A percentile compares a stretch with the other conserved stretches of the same genome.
Conservation (phyloP, 2,113 vertebrate species). For the Menidia beryllina region DNA sequence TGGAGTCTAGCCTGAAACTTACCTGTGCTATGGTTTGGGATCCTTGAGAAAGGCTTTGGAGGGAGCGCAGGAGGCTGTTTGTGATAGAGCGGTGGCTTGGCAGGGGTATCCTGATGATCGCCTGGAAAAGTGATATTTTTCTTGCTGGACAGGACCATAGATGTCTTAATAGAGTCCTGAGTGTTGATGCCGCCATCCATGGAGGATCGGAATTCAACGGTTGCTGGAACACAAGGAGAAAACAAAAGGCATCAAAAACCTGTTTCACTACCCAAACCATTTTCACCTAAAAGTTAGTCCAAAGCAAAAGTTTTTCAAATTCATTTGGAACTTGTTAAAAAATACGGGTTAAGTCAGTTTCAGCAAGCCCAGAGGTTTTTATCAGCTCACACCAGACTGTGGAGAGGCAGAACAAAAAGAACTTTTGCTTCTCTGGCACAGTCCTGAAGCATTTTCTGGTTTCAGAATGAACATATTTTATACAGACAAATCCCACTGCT, state of each 20-base stretch:
- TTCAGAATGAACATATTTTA: slow-evolving; percentile 50
- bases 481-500: neutral
- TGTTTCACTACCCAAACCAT: neutral
- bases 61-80: slow-evolving; percentile 99
- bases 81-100: slow-evolving; percentile 93
- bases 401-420: slow-evolving; percentile 19
- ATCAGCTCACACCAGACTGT: slow-evolving; percentile 40
- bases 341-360: slow-evolving; percentile 12
- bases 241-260: slow-evolving; percentile 3
- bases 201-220: slow-evolving; percentile 90
- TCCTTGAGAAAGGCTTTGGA: slow-evolving; percentile 96
- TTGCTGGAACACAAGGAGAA: slow-evolving; percentile 84
- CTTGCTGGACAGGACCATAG: slow-evolving; percentile 89
- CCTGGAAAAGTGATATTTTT: slow-evolving; percentile 90
- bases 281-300: neutral
- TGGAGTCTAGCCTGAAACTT: slow-evolving; percentile 58
- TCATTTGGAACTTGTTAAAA: slow-evolving; percentile 15
- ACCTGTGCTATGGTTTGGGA: slow-evolving; percentile 96
- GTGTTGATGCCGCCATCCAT: slow-evolving; percentile 88
- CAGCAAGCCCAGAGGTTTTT: slow-evolving; percentile 31
- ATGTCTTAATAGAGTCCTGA: slow-evolving; percentile 93
- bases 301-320: slow-evolving; percentile 29
- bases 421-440: slow-evolving; percentile 33
- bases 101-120: slow-evolving; percentile 91
- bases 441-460: neutral